Base-by-base conservation (phyloP, 2,797 vertebrate species). In the Arctocebus calabarensis region DNA sequence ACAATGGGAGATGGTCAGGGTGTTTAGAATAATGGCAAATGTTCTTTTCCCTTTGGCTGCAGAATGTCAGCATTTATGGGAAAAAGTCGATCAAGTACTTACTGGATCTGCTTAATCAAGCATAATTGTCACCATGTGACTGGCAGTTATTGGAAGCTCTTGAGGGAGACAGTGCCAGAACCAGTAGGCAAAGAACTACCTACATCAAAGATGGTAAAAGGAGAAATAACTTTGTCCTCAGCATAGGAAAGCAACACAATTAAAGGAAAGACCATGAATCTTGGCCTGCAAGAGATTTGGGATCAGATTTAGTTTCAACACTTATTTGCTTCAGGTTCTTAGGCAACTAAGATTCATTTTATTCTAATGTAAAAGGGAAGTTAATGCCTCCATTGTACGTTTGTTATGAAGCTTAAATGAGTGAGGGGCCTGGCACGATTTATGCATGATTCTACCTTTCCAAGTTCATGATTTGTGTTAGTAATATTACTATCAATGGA, bases 51-150 rank as follows among this genome's bases (percentile, higher is more conserved):
- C 96, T 97, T 98, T 98, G 98, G 97, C 97, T 98, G 97, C 96
- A 97, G 97, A 98, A 98, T 98, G 97, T 98, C 98, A 98, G 97
- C 98, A 98, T 98, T 98, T 98, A 98, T 98, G 97, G 98, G 92
- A 98, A 97, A 97, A 98, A 98, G 98, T 98, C 98, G 96, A 98
- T 98, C 98, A 98, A 98, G 97, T 98, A 97, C 97, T 98, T 98
- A 95, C 97, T 98, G 97, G 97, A 98, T 98, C 95, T 98, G 98
- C 98, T 98, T 98, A 98, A 98, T 98, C 98, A 98, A 98, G 98
- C 97, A 97, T 97, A 98, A 98, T 96, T 88, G 90, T 97, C 91
- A 96, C 95, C 97, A 97, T 37, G 66, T 97, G 96, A 97, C 95
- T 93, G 97, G 96, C 98, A 98, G 88, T 97, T 97, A 95, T 95